Conservation (phyloP, 2,113 vertebrate species). For the Cavia aperea region DNA sequence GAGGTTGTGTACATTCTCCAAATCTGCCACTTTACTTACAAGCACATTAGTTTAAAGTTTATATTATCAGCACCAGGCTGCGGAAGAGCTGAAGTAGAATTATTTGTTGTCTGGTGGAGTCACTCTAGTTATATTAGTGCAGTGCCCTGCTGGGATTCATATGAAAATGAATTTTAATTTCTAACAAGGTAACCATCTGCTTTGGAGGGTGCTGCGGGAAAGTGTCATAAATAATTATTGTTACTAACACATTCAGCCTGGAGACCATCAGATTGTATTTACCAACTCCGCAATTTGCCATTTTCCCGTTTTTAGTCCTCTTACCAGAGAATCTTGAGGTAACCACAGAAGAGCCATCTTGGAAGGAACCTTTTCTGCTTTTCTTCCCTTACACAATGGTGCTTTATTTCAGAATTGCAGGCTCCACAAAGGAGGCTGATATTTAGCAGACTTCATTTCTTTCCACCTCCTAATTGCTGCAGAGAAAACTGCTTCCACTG, state of each 20-base stretch:
- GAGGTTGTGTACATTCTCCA: conserved; percentile 56
- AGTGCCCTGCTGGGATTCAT: conserved; percentile 72
- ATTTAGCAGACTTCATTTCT: background rate
- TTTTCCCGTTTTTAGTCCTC: background rate
- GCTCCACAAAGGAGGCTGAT: background rate
- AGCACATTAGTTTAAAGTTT: conserved; percentile 69
- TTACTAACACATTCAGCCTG: conserved; percentile 69
- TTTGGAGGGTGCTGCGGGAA: conserved; percentile 65
- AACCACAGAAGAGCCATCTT: background rate
- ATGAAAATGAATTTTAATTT: conserved; percentile 77
- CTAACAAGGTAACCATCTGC: conserved; percentile 75
- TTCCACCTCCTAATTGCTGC: conserved; percentile 42
- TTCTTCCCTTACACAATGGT: conserved; percentile 5
- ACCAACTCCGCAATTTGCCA: conserved; percentile 51
- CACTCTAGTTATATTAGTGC: conserved; percentile 66
- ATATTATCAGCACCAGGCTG: conserved; percentile 48
- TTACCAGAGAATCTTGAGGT: background rate
- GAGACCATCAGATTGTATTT: conserved; percentile 63
- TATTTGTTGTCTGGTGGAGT: conserved; percentile 70
- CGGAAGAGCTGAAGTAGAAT: conserved; percentile 63
- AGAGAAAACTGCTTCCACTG: conserved; percentile 6
- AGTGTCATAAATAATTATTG: conserved; percentile 73
- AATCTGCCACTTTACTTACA: conserved; percentile 64
- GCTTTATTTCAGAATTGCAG: background rate
- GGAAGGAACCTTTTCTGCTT: background rate